Evolutionary conservation across 2,797 vertebrate species (phyloP).

Genomic region (Zalophus californianus): DNA sequence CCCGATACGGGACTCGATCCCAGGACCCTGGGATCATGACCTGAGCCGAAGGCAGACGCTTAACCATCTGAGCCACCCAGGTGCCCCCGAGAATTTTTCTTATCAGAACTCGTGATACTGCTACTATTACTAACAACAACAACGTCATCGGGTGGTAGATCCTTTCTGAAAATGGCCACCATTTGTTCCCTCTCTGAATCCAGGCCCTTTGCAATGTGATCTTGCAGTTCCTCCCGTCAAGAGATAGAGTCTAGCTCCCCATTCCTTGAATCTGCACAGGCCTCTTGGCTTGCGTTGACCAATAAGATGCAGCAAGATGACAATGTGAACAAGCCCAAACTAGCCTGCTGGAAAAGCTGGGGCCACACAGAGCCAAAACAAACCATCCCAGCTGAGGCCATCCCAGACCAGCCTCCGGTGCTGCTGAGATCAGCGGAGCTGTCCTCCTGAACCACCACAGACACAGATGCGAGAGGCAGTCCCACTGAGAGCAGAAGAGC

Average conservation of each 20-base stretch:
- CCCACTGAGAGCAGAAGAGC: background rate
- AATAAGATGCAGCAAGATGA: background rate
- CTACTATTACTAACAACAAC: background rate
- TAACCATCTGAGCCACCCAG: too few species aligned
- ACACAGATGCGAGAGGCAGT: too few species aligned
- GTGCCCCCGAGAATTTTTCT: background rate
- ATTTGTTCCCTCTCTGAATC: background rate
- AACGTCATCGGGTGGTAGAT: background rate
- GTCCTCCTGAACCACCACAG: background rate
- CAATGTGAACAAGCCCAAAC: background rate
- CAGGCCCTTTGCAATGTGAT: background rate
- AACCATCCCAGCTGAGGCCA: background rate
- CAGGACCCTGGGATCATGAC: too few species aligned
- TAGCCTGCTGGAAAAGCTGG: background rate
- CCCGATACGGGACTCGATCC: too few species aligned
- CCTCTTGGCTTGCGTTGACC: background rate
- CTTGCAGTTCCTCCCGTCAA: background rate
- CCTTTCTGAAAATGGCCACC: background rate
- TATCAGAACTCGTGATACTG: background rate
- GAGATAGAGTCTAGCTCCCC: accelerated
- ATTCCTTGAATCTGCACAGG: background rate
- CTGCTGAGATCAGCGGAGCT: background rate
- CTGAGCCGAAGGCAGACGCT: too few species aligned
- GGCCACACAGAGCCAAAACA: background rate
- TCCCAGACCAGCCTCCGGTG: background rate